These are phyloP conservation scores for Buphagus erythrorhynchus DNA, from an alignment of 2,797 vertebrate species.

Conservation along the genomic window DNA sequence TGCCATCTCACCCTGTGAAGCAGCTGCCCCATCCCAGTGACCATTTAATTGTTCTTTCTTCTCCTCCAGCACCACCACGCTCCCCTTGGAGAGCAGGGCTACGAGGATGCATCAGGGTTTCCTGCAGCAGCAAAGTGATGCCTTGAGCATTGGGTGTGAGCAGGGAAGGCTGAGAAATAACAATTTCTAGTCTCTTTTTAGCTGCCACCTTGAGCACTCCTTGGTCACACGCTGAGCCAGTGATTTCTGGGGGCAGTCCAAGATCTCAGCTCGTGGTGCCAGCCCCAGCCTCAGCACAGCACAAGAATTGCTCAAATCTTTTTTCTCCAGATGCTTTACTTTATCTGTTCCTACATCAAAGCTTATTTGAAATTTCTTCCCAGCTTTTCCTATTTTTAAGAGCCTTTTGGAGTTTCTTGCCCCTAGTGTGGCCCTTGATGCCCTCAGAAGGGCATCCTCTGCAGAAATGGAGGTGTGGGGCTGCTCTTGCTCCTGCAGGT, in stretches of 20 bases:
- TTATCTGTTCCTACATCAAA: background rate
- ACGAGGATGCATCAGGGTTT: rapidly evolving
- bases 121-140: background rate
- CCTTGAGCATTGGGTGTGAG: rapidly evolving
- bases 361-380: background rate
- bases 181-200: background rate
- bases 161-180: background rate
- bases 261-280: background rate
- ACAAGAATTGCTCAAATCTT: rapidly evolving
- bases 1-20: background rate
- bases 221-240: background rate
- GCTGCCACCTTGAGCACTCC: background rate
- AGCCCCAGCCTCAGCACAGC: background rate
- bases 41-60: background rate
- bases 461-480: background rate
- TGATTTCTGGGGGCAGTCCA: background rate
- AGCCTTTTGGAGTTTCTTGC: background rate
- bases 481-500: background rate
- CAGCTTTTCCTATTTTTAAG: background rate
- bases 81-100: background rate
- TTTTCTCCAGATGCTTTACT: background rate
- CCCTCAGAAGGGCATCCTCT: background rate
- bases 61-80: background rate
- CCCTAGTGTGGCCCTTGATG: rapidly evolving
- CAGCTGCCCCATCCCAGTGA: background rate